Percentiles rank a stretch among this genome's conserved stretches.
These are phyloP conservation scores for Cydia amplana DNA, from an alignment of 1,140 invertebrate species.

Conservation along the genomic window DNA sequence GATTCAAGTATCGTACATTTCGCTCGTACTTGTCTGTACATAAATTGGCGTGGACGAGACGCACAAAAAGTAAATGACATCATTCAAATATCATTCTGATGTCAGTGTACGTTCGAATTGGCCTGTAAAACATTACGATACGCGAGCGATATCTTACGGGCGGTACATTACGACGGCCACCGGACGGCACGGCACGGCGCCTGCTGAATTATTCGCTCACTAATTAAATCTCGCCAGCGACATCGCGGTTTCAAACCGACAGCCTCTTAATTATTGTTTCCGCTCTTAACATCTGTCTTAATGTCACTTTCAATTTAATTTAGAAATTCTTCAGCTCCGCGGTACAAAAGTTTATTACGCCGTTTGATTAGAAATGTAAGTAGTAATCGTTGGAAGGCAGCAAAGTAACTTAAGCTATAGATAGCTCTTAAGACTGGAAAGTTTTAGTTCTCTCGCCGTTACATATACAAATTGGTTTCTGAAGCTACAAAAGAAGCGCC, in stretches of 20 bases:
- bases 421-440: slow-evolving; percentile 37
- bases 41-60: too few species aligned
- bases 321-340: slow-evolving; percentile 57
- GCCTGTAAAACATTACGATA: background rate
- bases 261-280: slow-evolving; percentile 77
- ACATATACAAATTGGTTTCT: slow-evolving; percentile 67
- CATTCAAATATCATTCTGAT: too few species aligned
- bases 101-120: too few species aligned
- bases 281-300: slow-evolving; percentile 76
- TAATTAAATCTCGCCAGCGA: slow-evolving; percentile 75
- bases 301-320: slow-evolving; percentile 71
- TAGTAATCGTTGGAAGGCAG: slow-evolving; percentile 4
- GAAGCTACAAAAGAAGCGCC: slow-evolving; percentile 61
- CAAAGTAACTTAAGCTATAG: slow-evolving; percentile 18
- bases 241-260: slow-evolving; percentile 72
- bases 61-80: too few species aligned
- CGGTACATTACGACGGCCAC: slow-evolving; percentile 27
- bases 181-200: slow-evolving; percentile 37
- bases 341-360: slow-evolving; percentile 48
- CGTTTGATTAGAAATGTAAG: background rate
- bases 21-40: too few species aligned
- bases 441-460: slow-evolving; percentile 70
- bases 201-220: slow-evolving; percentile 60
- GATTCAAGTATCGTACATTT: too few species aligned
- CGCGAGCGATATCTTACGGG: background rate